Percentiles rank a stretch among this genome's conserved stretches.
Evolutionary conservation across 1,140 invertebrate species (phyloP).

Genomic region (Aphelenchoides besseyi): DNA sequence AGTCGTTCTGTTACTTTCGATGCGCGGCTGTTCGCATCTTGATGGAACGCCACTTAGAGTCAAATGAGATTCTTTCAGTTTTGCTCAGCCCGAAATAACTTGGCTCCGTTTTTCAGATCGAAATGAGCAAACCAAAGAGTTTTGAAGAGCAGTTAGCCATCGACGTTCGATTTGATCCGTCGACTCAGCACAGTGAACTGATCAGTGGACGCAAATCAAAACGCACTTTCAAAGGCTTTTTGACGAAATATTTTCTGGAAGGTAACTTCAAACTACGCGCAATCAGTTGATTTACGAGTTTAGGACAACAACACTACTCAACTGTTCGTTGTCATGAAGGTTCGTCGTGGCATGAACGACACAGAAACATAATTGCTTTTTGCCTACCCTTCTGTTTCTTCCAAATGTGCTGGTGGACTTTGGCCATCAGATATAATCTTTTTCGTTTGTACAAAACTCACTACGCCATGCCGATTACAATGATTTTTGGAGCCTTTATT

Average conservation of each 20-base stretch:
- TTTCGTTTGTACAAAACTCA: conserved; percentile 40
- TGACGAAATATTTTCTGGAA: conserved; percentile 43
- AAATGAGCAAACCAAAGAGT: neutral
- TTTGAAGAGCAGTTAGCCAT: neutral
- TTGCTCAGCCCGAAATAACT: no score
- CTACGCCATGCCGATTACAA: conserved; percentile 48
- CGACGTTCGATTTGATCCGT: neutral
- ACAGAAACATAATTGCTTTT: conserved; percentile 49
- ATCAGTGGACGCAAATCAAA: neutral
- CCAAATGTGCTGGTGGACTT: conserved; percentile 42
- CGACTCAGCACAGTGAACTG: neutral
- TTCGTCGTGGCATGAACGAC: conserved; percentile 13
- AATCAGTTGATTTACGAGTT: neutral
- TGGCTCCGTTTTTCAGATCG: no score
- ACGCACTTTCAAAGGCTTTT: conserved; percentile 26
- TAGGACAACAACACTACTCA: neutral
- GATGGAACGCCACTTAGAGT: no score
- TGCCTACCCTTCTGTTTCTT: conserved; percentile 43
- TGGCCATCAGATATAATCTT: conserved; percentile 48
- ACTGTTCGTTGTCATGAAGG: neutral
- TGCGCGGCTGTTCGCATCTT: no score
- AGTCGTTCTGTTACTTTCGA: no score
- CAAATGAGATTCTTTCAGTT: no score
- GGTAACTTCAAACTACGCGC: conserved; percentile 10
- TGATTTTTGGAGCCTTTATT: conserved; percentile 41